These are phyloP conservation scores for Lordiphosa mommai DNA, from an alignment of 1,140 invertebrate species.

Conservation along the genomic window DNA sequence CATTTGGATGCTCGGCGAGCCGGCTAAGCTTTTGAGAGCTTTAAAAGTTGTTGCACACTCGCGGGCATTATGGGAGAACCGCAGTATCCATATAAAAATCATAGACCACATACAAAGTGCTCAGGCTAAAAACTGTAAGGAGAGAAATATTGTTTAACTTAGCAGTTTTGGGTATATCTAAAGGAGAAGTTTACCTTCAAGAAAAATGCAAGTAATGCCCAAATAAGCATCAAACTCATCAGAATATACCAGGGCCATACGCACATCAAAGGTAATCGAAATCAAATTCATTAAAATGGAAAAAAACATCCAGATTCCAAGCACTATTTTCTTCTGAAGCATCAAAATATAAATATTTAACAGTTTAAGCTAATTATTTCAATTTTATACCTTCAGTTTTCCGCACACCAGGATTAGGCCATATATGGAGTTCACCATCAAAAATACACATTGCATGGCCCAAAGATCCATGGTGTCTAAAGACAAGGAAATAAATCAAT, in stretches of 20 bases:
- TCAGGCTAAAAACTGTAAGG: constrained; percentile 2
- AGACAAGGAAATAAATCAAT: no score
- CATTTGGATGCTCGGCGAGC: no score
- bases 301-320: constrained; percentile 2
- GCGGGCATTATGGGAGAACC: neutral
- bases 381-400: constrained; percentile 23
- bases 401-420: constrained; percentile 11
- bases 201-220: constrained; percentile 17
- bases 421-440: constrained; percentile 12
- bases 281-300: neutral
- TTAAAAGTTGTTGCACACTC: no score
- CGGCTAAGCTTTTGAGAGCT: no score
- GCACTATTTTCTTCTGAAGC: neutral
- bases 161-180: neutral
- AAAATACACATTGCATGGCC: neutral
- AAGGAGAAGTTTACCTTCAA: constrained; percentile 1
- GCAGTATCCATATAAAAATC: neutral
- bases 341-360: neutral
- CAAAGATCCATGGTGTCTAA: neutral
- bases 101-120: constrained; percentile 13
- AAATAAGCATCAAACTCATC: constrained; percentile 2
- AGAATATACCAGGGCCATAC: neutral
- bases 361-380: no score
- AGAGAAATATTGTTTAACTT: neutral
- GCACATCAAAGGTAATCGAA: neutral